phyloP scores from a whole-genome alignment of 2,888 invertebrate genomes.

The Epinotia nisella region DNA sequence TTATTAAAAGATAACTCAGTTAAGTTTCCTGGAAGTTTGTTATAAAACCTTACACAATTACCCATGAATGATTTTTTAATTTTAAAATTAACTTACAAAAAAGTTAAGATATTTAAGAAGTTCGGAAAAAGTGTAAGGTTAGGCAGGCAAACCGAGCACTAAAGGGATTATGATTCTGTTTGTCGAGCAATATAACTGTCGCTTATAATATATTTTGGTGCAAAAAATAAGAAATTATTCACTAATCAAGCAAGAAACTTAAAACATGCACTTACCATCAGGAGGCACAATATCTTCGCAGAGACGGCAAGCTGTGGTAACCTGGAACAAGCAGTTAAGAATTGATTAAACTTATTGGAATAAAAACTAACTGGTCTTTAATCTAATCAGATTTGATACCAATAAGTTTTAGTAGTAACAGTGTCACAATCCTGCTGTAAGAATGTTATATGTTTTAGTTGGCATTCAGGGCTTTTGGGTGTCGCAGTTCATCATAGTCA shows the following conservation, averaged over 20 bases:
- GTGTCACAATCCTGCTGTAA: background rate
- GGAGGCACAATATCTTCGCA: slow-evolving; percentile 95
- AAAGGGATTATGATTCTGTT: background rate
- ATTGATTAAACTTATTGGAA: slow-evolving; percentile 8
- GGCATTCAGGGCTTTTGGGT: background rate
- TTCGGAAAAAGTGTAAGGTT: background rate
- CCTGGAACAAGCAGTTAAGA: slow-evolving; percentile 84
- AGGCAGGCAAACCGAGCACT: background rate
- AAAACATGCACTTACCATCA: slow-evolving; percentile 87
- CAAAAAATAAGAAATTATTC: background rate
- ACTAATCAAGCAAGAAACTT: background rate
- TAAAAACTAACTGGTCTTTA: background rate
- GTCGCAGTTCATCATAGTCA: background rate
- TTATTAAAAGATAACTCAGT: no score
- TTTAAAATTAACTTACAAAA: background rate
- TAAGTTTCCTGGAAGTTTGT: no score
- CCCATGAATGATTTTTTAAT: no score
- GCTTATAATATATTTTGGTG: background rate
- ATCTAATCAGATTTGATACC: background rate
- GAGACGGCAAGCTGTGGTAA: slow-evolving; percentile 96
- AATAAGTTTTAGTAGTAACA: no score
- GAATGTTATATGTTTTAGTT: background rate
- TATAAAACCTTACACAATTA: no score
- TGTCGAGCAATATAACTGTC: background rate
- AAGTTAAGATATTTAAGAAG: background rate